These are phyloP conservation scores for Heliconius congener DNA, from an alignment of 1,140 invertebrate genomes.

Conservation along the genomic window DNA sequence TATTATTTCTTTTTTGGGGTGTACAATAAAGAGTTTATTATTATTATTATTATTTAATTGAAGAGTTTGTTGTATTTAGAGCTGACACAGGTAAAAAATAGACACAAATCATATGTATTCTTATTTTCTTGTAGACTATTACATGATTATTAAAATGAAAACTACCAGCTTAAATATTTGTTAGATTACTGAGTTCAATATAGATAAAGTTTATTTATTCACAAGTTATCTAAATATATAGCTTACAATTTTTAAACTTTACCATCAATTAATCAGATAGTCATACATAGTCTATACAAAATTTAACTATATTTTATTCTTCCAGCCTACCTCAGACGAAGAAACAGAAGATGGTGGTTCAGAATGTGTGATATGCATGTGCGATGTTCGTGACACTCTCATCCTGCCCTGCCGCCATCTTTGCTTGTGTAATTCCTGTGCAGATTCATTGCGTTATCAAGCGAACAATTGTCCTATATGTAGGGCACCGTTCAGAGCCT, in stretches of 20 bases:
- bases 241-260: too few relatives aligned
- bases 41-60: too few relatives aligned
- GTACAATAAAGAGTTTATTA: too few relatives aligned
- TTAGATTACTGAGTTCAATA: too few relatives aligned
- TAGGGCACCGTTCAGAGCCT: slow-evolving; percentile 96
- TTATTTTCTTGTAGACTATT: too few relatives aligned
- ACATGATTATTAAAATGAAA: too few relatives aligned
- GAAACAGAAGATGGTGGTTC: slow-evolving; percentile 97
- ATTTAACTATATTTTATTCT: slow-evolving; percentile 93
- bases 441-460: slow-evolving; percentile 97
- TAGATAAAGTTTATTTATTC: too few relatives aligned
- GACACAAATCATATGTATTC: slow-evolving; percentile 58
- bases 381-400: slow-evolving; percentile 97
- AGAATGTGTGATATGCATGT: slow-evolving; percentile 99
- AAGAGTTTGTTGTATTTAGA: not conserved
- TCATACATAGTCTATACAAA: too few relatives aligned
- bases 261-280: too few relatives aligned
- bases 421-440: slow-evolving; percentile 98
- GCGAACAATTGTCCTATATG: slow-evolving; percentile 99
- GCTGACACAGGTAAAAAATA: slow-evolving; percentile 92
- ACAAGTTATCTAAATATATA: too few relatives aligned
- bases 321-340: slow-evolving; percentile 88
- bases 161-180: too few relatives aligned
- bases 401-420: slow-evolving; percentile 99
- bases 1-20: too few relatives aligned